These are phyloP conservation scores for Oeneis ivallda DNA, from an alignment of 2,888 invertebrate species.

Conservation along the genomic window DNA sequence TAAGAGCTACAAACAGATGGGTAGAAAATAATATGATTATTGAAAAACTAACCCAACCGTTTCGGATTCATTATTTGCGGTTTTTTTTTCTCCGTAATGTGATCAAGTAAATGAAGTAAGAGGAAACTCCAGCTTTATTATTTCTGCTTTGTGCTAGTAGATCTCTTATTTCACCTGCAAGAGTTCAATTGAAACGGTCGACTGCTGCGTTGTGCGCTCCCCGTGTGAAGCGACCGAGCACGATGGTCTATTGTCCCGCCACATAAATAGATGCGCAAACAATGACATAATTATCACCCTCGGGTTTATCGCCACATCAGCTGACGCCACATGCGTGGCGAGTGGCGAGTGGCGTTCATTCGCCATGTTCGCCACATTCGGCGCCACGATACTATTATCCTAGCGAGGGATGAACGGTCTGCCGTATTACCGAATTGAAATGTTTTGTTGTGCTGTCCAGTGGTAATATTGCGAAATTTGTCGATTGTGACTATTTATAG, in stretches of 20 bases:
- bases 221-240: slow-evolving; percentile 4
- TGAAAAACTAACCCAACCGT: too few species aligned
- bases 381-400: not conserved
- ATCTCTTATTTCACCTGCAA: not conserved
- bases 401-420: not conserved
- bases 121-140: too few species aligned
- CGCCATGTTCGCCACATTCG: not conserved
- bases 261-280: slow-evolving; percentile 25
- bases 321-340: slow-evolving; percentile 10
- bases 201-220: not conserved
- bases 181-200: not conserved
- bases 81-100: too few species aligned
- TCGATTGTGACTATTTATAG: not conserved
- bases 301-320: slow-evolving; percentile 16
- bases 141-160: too few species aligned
- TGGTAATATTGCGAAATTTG: not conserved
- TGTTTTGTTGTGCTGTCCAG: not conserved
- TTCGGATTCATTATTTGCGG: too few species aligned
- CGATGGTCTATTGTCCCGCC: slow-evolving; percentile 24
- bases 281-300: slow-evolving; percentile 29
- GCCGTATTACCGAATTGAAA: not conserved
- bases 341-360: not conserved
- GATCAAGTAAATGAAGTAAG: too few species aligned
- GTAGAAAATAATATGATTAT: too few species aligned
- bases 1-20: too few species aligned